These are phyloP conservation scores for Perognathus longimembris DNA, from an alignment of 2,113 vertebrate species.

Conservation along the genomic window DNA sequence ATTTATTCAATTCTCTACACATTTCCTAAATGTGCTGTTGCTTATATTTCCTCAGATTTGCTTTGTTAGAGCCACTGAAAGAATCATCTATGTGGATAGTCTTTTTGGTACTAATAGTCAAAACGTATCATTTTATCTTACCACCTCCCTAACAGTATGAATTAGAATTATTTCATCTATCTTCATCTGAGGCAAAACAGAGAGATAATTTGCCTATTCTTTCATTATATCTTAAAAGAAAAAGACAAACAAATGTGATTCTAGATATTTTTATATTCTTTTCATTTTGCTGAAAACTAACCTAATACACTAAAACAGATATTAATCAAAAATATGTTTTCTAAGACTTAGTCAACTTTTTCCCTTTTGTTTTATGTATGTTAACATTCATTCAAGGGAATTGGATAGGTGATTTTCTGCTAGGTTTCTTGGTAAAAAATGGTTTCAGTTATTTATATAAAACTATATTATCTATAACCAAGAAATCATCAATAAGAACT, in stretches of 20 bases:
- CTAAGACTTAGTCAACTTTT: neutral
- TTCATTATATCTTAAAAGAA: neutral
- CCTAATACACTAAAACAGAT: neutral
- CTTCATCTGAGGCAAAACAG: neutral
- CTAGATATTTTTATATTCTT: slow-evolving; percentile 10
- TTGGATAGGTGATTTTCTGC: neutral
- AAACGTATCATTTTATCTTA: neutral
- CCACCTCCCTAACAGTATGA: neutral
- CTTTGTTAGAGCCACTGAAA: neutral
- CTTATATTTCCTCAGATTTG: neutral
- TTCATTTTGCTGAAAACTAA: slow-evolving; percentile 3
- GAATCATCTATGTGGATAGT: neutral
- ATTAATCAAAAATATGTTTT: slow-evolving; percentile 32
- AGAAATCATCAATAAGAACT: neutral
- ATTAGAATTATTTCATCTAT: neutral
- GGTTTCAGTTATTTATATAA: neutral
- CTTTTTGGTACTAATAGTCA: neutral
- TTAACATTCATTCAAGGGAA: neutral
- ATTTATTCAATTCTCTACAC: too few species aligned
- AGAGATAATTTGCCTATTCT: neutral
- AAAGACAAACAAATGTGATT: neutral
- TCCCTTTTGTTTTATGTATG: neutral
- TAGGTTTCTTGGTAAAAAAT: neutral
- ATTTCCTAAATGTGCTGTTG: neutral
- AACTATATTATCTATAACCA: neutral